Evolutionary conservation across 2,797 vertebrate genomes (phyloP), one percentile per base, ranked within the genome.

Genomic region (Syngnathus rostellatus): DNA sequence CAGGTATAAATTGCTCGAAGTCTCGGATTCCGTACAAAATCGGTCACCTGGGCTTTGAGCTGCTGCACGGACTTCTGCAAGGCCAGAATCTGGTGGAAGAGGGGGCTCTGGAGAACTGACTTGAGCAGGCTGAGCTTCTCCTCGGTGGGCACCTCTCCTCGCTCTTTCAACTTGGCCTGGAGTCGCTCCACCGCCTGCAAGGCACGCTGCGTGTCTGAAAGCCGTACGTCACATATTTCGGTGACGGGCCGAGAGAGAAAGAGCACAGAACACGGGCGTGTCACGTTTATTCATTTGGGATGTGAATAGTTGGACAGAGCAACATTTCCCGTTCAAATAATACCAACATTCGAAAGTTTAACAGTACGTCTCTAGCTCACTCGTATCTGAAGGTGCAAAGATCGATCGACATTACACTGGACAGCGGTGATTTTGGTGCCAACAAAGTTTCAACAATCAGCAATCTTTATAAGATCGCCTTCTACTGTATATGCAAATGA

Each of bases 131-230:
- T 93, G 69, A 99, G 87, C 73, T 94, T 98, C 83, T 99, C 96
- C 77, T 98, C 95, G 0, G 92, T 94, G 65, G 92, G 92, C 77
- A 87, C 64, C 69, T 99, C 96, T 67, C 96, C 95, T 72, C 92
- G 90, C 83, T 99, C 96, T 69, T 94, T 93, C 68, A 99, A 91
- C 76, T 93, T 96, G 77, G 89, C 89, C 84, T 98, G 96, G 78
- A 99, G 90, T 68, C 97, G 92, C 78, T 98, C 96, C 81, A 95
- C 93, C 39, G 97, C 97, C 91, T 95, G 95, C 75, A 99, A 90
- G 82, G 94, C 95, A 80, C 90, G 92, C 83, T 92, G 93, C 23
- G 91, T 96, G 81, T 99, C 97, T 99, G 87, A 37, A 81, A 69
- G 67, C 63, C 79, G 63, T 80, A 72, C 79, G 63, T 81, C 73